These are phyloP conservation scores for Eulemur albifrons DNA, from an alignment of 2,797 vertebrate genomes.

Conservation along the genomic window DNA sequence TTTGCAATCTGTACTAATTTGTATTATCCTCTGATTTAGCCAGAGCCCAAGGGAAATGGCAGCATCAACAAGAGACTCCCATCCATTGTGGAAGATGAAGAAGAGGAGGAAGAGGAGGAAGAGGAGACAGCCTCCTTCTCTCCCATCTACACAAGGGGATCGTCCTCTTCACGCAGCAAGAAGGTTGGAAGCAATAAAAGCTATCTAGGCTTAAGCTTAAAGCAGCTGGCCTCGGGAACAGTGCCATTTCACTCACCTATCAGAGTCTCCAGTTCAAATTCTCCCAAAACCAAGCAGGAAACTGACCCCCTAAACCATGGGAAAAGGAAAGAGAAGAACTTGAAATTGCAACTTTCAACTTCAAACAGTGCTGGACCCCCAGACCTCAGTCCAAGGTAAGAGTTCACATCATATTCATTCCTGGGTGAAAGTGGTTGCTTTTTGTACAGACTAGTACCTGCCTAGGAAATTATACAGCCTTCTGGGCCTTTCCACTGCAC, in stretches of 20 bases:
- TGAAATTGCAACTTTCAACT: conserved; percentile 87
- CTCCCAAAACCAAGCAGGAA: conserved; percentile 82
- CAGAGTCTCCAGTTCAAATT: conserved; percentile 82
- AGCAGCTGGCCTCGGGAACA: conserved; percentile 85
- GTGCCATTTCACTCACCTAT: conserved; percentile 87
- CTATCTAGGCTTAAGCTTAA: conserved; percentile 86
- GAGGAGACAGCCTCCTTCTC: conserved; percentile 83
- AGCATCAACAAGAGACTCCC: conserved; percentile 87
- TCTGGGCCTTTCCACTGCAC: background rate
- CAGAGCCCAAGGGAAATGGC: conserved; percentile 87
- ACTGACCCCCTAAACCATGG: conserved; percentile 79
- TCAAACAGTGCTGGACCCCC: conserved; percentile 87
- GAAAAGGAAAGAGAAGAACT: conserved; percentile 85
- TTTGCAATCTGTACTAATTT: background rate
- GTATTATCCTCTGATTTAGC: conserved; percentile 79
- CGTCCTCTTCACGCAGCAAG: conserved; percentile 81
- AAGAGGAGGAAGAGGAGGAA: conserved; percentile 85
- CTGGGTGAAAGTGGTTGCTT: background rate
- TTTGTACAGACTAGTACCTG: background rate
- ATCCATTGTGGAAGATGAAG: conserved; percentile 88
- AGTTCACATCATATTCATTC: background rate
- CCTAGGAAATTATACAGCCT: background rate
- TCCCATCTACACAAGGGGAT: conserved; percentile 83
- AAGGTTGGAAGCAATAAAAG: conserved; percentile 82
- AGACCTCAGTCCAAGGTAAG: conserved; percentile 94